Conservation (phyloP, 2,797 vertebrate species). For the Monodelphis domestica region DNA sequence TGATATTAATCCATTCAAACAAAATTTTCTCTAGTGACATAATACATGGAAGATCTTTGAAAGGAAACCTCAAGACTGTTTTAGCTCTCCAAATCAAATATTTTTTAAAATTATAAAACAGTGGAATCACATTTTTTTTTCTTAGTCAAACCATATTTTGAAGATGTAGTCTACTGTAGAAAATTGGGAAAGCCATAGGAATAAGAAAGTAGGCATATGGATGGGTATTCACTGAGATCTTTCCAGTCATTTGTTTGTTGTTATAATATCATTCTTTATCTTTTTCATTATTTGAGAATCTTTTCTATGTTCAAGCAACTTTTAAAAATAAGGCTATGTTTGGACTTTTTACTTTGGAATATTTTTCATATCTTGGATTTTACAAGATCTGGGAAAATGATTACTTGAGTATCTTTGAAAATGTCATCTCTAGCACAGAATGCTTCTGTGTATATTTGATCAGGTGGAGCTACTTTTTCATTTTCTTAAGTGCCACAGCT, state of each 20-base stretch:
- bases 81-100: neutral
- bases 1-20: neutral
- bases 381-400: neutral
- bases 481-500: neutral
- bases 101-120: neutral
- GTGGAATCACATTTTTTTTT: neutral
- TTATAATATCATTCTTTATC: neutral
- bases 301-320: neutral
- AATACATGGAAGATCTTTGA: neutral
- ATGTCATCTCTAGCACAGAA: neutral
- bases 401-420: neutral
- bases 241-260: neutral
- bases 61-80: neutral
- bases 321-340: neutral
- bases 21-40: neutral
- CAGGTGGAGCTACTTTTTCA: neutral
- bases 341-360: neutral
- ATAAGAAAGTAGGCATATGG: neutral
- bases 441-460: neutral
- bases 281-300: neutral
- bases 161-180: neutral
- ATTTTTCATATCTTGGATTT: neutral
- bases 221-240: neutral
- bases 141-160: neutral
- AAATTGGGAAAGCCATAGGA: neutral